Percentiles rank a stretch among this genome's conserved stretches.
Evolutionary conservation across 2,888 invertebrate genomes (phyloP).

Genomic region (Tuberolachnus salignus): DNA sequence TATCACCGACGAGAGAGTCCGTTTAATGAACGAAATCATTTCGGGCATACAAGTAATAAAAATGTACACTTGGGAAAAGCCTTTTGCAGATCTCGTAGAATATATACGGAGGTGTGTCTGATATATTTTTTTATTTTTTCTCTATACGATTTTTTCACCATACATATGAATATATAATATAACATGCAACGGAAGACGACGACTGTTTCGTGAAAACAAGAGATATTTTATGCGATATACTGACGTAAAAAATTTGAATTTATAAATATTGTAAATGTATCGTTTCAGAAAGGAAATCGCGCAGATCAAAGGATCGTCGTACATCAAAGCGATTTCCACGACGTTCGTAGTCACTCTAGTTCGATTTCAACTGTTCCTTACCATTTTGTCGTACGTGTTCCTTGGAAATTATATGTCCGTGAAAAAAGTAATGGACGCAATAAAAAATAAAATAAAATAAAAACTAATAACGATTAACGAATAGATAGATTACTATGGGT

Average conservation of each 20-base stretch:
- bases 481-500: background rate
- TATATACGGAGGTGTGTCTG: conserved; percentile 72
- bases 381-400: conserved; percentile 74
- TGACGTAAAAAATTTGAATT: background rate
- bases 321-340: conserved; percentile 72
- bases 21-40: conserved; percentile 89
- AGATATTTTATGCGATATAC: background rate
- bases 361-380: conserved; percentile 76
- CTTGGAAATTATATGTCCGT: conserved; percentile 73
- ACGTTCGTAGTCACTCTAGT: conserved; percentile 81
- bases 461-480: background rate
- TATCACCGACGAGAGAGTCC: conserved; percentile 87
- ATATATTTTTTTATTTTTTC: too few relatives aligned
- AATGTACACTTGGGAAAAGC: conserved; percentile 90
- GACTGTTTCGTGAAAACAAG: too few relatives aligned
- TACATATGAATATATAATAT: too few relatives aligned
- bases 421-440: conserved; percentile 69
- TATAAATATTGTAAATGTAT: background rate
- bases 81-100: conserved; percentile 76
- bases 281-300: conserved; percentile 71
- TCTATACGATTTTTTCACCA: conserved; percentile 62
- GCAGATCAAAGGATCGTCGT: conserved; percentile 74
- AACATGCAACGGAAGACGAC: too few relatives aligned
- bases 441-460: too few relatives aligned
- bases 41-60: conserved; percentile 86